Evolutionary conservation across 2,888 invertebrate genomes (phyloP), one percentile per base, ranked within the genome.

Genomic region (Acleris cristana): DNA sequence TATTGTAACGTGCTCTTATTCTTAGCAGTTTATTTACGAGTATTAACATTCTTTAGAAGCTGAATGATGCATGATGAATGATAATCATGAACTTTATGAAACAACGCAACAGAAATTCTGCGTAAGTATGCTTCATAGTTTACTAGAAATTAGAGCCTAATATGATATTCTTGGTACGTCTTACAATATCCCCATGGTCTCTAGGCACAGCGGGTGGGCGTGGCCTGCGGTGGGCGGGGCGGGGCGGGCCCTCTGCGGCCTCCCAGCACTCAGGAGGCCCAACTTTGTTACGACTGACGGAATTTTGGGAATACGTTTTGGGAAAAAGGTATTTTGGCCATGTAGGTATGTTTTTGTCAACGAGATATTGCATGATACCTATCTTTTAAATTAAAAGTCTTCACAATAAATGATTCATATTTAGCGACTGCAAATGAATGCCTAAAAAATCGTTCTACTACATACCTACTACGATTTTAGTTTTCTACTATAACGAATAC

Each of bases 161-260:
- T 66, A 61, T 56, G 30, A 44, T 56, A 66, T 66, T 66, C 65
- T 61, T 44, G 45, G 52, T 48, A 56, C 51, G 65, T 66, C 61
- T 66, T 66, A 61, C 18, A 55, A 55, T 52, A 61, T 19, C 71
- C 74, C 61, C 61, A 52, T 79, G 83, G 79, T 89, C 89, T 90
- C 89, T 84, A 85, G 87, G 84, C 84, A 82, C 78, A 78, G 61
- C 51, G 18, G 69, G 70, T 80, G 79, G 91, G 91, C 90, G 92
- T 88, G 88, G 82, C 80, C 51, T 75, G 57, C 18, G 70, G 75
- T 86, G 80, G 92, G 92, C 92, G 92, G 85, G 76, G 66, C 62
- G 71, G 81, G 87, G 82, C 85, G 84, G 86, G 78, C 84, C 89
- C 84, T 83, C 72, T 69, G 88, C 80, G 89, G 79, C 88, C 86